These are phyloP conservation scores for Tiphia femorata DNA, from an alignment of 2,888 invertebrate species.

Conservation along the genomic window DNA sequence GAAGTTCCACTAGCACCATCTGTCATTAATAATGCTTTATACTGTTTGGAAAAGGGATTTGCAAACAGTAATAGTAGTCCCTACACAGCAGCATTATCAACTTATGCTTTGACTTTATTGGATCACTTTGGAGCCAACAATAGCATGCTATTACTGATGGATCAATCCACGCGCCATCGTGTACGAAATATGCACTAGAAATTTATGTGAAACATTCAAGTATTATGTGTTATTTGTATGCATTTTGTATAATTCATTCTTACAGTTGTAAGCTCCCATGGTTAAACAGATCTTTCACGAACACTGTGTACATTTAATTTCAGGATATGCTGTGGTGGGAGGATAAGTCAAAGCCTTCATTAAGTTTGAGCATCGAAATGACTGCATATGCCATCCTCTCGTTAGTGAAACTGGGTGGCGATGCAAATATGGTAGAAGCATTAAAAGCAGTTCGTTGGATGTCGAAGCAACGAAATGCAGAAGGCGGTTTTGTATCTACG, in stretches of 20 bases:
- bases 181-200: constrained; percentile 33
- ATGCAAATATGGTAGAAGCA: constrained; percentile 71
- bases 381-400: constrained; percentile 78
- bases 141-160: constrained; percentile 67
- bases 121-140: constrained; percentile 69
- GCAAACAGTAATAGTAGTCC: constrained; percentile 57
- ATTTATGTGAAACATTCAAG: background rate
- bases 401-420: constrained; percentile 70
- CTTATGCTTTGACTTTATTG: constrained; percentile 71
- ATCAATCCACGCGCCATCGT: constrained; percentile 65
- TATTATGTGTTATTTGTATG: too few species aligned
- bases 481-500: constrained; percentile 83
- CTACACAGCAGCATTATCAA: constrained; percentile 71
- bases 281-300: too few species aligned
- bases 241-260: too few species aligned
- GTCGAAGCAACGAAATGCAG: constrained; percentile 75
- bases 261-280: too few species aligned
- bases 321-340: constrained; percentile 71
- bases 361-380: constrained; percentile 77
- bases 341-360: constrained; percentile 68
- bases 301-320: background rate
- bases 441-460: constrained; percentile 81
- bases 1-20: constrained; percentile 70
- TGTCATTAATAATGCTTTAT: constrained; percentile 73
- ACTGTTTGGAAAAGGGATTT: constrained; percentile 71